These are phyloP conservation scores for Gonioctena quinquepunctata DNA, from an alignment of 1,140 invertebrate species.

Conservation along the genomic window DNA sequence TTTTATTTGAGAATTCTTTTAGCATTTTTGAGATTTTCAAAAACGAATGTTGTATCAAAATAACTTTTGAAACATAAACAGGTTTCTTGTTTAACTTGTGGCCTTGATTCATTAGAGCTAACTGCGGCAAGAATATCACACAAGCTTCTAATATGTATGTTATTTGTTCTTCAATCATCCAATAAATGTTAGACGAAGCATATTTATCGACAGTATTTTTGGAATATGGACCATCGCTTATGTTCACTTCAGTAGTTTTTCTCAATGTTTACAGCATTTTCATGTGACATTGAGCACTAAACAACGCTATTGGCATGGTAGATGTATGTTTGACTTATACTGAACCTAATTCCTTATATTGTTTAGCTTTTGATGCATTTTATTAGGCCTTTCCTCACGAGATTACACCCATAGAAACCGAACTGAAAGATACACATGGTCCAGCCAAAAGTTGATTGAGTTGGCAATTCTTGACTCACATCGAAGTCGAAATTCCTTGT, in stretches of 20 bases:
- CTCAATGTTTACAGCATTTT: constrained; percentile 17
- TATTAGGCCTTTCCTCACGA: background rate
- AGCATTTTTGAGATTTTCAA: no score
- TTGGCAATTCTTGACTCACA: constrained; percentile 13
- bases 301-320: constrained; percentile 20
- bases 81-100: background rate
- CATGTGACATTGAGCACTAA: constrained; percentile 17
- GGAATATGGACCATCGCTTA: constrained; percentile 5
- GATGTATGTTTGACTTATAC: constrained; percentile 19
- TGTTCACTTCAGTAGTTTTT: constrained; percentile 16
- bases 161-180: constrained; percentile 5
- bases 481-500: background rate
- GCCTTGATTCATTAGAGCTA: background rate
- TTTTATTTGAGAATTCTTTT: no score
- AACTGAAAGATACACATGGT: constrained; percentile 9
- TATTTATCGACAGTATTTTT: constrained; percentile 16
- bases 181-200: constrained; percentile 15
- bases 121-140: background rate
- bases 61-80: no score
- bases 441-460: background rate
- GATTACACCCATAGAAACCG: constrained; percentile 2
- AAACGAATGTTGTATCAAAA: no score
- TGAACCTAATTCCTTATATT: constrained; percentile 15
- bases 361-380: constrained; percentile 21
- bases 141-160: background rate